Percentiles rank a stretch among this genome's conserved stretches.
phyloP scores from a whole-genome alignment of 2,113 vertebrate species.

The Macheiramphus alcinus region DNA sequence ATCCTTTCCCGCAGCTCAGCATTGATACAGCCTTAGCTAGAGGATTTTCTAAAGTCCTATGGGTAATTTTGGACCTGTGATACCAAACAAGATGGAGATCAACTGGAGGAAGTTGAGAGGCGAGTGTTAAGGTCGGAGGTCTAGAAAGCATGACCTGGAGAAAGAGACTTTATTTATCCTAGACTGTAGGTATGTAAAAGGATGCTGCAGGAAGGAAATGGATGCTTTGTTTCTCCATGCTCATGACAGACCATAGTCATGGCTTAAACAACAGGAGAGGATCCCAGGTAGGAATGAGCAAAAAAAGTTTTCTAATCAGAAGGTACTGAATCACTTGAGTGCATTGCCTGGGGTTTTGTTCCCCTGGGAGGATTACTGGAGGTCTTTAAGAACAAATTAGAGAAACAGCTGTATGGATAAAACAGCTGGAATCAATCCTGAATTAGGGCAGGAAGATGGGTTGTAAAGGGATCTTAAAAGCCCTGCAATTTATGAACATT shows the following conservation, averaged over 20 bases:
- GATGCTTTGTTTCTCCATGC: background rate
- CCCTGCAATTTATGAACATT: background rate
- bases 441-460: background rate
- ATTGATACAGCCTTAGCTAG: background rate
- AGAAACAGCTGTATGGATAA: background rate
- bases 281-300: background rate
- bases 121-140: rapidly evolving
- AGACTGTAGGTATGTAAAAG: background rate
- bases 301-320: background rate
- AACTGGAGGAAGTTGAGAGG: background rate
- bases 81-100: background rate
- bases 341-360: background rate
- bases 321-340: background rate
- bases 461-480: background rate
- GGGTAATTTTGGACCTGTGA: background rate
- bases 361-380: background rate
- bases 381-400: background rate
- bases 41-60: background rate
- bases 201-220: background rate
- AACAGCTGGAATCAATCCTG: background rate
- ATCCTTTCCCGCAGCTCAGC: background rate
- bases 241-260: background rate
- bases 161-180: background rate
- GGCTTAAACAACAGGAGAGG: background rate
- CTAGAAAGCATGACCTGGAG: background rate